Percentiles rank a stretch among this genome's conserved stretches.
phyloP scores from a whole-genome alignment of 2,797 vertebrate genomes.

The Chaetophractus vellerosus region DNA sequence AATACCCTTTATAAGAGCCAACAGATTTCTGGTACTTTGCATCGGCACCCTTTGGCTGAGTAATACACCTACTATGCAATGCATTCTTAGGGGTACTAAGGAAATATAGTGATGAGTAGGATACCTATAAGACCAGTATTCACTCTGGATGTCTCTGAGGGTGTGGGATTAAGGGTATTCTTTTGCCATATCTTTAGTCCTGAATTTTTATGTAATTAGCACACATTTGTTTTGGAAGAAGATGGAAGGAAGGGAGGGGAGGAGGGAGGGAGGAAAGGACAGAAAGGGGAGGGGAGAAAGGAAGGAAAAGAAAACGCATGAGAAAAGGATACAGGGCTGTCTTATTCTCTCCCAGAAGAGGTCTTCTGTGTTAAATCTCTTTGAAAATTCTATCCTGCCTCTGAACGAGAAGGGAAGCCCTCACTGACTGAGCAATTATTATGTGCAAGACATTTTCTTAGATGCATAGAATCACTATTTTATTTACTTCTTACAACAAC shows the following conservation, averaged over 20 bases:
- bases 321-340: not conserved
- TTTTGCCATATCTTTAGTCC: constrained; percentile 1
- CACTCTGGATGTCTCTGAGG: not conserved
- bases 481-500: constrained; percentile 12
- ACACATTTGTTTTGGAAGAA: not conserved
- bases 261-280: not conserved
- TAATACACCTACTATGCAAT: not conserved
- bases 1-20: too few species aligned
- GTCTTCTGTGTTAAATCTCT: not conserved
- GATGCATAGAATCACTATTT: constrained; percentile 7
- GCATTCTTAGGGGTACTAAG: not conserved
- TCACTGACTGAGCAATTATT: not conserved
- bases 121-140: not conserved
- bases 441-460: not conserved
- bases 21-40: too few species aligned
- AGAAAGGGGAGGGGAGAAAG: not conserved
- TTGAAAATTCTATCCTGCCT: not conserved
- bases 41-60: too few species aligned
- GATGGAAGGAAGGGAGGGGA: not conserved
- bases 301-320: not conserved
- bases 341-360: not conserved
- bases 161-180: not conserved
- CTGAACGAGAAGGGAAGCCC: not conserved
- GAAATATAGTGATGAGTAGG: not conserved
- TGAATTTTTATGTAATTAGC: not conserved